Base-by-base conservation (phyloP, 2,888 invertebrate species). In the Chouioia cunea region DNA sequence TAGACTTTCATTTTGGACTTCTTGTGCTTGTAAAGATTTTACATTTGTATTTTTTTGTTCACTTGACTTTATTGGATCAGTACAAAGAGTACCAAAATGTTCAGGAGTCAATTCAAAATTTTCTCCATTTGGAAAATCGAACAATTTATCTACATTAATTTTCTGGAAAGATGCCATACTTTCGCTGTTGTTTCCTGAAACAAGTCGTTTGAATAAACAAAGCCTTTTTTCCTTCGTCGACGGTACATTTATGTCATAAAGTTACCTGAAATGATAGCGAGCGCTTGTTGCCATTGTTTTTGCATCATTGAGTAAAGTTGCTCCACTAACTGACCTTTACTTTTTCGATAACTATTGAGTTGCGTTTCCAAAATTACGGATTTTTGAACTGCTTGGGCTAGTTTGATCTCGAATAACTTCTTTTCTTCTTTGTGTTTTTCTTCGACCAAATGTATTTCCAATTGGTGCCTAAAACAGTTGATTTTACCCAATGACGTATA, bases 371-470 rank as follows among this genome's bases (percentile, higher is more conserved):
- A 85, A 43, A 90, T 86, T 3, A 90, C 87, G n/a, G 91, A 89
- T 79, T 90, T 91, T 79, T 92, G 91, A 10, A 89, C 88, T 4
- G 91, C 88, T 82, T 94, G 93, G 0, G 91, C 90, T 27, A 93
- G 82, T 78, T 93, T 92, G 66, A 93, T 85, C 52, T 92, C 88
- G 80, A 89, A 91, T n/a, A 93, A 80, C 74, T 91, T 91, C 3
- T 92, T 90, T 82, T 95, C 94, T 83, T 94, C 94, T 77, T 86
- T 89, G 75, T 94, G 93, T 78, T 93, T 93, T 82, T 93, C 92
- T 86, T 93, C 93, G 60, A 94, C 76, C 27, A 94, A 87, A 78
- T 90, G 89, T n/a, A 94, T 88, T 85, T 95, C 94, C 70, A 93
- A 83, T 77, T 90, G 90, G 82, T 93, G 93, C 76, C 92, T 93